Evolutionary conservation across 2,113 vertebrate species (phyloP).

Genomic region (Myodes glareolus): DNA sequence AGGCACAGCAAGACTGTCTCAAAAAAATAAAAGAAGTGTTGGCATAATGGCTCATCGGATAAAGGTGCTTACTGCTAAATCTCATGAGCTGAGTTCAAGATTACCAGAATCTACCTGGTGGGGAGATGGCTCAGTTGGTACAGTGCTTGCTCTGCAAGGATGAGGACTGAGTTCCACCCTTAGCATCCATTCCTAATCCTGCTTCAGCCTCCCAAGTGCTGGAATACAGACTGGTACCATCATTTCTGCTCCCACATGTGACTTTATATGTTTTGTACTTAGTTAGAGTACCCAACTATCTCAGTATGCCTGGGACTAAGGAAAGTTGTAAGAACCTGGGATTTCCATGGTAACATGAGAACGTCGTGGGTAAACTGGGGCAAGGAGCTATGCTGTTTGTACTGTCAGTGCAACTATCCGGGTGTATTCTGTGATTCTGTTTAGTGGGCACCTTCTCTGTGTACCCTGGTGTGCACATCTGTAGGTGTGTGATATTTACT

Average conservation of each 20-base stretch:
- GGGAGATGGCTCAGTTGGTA: background rate
- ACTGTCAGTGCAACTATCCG: background rate
- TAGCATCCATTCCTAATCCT: background rate
- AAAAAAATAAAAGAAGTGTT: background rate
- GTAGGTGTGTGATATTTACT: background rate
- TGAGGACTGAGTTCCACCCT: background rate
- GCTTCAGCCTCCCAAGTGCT: background rate
- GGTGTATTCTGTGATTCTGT: fast-evolving
- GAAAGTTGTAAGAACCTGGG: background rate
- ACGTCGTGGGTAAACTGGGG: background rate
- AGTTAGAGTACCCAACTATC: background rate
- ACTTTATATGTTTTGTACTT: background rate
- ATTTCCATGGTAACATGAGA: background rate
- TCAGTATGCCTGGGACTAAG: background rate
- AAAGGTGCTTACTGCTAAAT: background rate
- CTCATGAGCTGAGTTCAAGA: background rate
- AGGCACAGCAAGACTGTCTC: background rate
- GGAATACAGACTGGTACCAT: background rate
- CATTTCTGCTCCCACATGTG: background rate
- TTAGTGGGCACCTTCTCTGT: fast-evolving
- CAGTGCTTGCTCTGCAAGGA: too few relatives aligned
- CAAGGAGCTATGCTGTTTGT: background rate
- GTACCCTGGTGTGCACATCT: background rate
- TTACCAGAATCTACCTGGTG: too few relatives aligned
- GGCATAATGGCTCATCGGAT: background rate